A percentile compares a stretch with the other conserved stretches of the same genome.
phyloP scores from a whole-genome alignment of 2,797 vertebrate genomes.

The Atherinosoma microstoma region DNA sequence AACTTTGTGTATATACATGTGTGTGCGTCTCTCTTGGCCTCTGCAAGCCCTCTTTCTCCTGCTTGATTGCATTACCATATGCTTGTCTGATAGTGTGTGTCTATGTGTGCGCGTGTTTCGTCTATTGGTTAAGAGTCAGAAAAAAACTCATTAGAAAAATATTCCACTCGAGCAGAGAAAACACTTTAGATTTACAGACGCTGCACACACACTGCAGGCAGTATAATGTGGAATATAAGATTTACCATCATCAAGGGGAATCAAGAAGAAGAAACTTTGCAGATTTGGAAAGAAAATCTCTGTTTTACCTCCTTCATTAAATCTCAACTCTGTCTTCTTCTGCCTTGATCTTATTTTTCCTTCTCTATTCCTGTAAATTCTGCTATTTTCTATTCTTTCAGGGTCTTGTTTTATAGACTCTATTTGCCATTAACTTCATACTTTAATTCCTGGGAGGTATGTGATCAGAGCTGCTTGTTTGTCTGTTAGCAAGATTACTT shows the following conservation, averaged over 20 bases:
- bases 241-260: slow-evolving; percentile 58
- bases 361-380: slow-evolving; percentile 29
- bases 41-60: slow-evolving; percentile 27
- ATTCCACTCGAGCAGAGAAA: slow-evolving; percentile 69
- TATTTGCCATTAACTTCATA: not conserved
- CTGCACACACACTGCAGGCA: slow-evolving; percentile 24
- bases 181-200: slow-evolving; percentile 53
- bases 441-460: slow-evolving; percentile 1
- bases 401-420: not conserved
- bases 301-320: slow-evolving; percentile 44
- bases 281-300: slow-evolving; percentile 64
- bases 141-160: slow-evolving; percentile 67
- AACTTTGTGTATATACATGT: slow-evolving; percentile 10
- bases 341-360: slow-evolving; percentile 33
- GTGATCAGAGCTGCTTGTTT: slow-evolving; percentile 21
- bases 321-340: slow-evolving; percentile 32
- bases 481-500: not conserved
- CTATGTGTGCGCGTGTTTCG: slow-evolving; percentile 29
- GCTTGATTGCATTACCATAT: slow-evolving; percentile 64
- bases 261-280: slow-evolving; percentile 57
- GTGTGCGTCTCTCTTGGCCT: slow-evolving; percentile 36
- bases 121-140: slow-evolving; percentile 22
- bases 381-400: not conserved
- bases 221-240: slow-evolving; percentile 41
- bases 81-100: slow-evolving; percentile 37